Conservation (phyloP, 64 coral and sea anemone genomes). For the Montipora sp. region DNA sequence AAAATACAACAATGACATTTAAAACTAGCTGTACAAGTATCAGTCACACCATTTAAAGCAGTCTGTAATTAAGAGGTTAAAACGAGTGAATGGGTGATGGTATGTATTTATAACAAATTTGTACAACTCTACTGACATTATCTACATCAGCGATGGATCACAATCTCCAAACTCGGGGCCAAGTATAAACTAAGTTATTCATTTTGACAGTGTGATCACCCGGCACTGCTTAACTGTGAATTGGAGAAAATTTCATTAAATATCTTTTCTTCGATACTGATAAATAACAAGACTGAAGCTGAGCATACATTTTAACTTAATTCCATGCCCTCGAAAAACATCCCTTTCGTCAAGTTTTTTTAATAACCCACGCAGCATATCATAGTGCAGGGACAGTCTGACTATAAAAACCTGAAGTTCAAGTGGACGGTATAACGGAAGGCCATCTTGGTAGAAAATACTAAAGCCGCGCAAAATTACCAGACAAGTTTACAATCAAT, state of each 20-base stretch:
- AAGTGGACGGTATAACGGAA: too few species aligned
- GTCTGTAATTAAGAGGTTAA: background rate
- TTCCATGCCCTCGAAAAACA: background rate
- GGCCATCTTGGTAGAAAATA: too few species aligned
- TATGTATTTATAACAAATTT: background rate
- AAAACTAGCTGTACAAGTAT: background rate
- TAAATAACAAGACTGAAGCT: background rate
- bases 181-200: too few species aligned
- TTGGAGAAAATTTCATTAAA: background rate
- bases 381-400: too few species aligned
- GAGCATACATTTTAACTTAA: background rate
- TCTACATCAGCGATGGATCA: background rate
- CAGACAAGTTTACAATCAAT: background rate
- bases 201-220: background rate
- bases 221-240: background rate
- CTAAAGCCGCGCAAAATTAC: too few species aligned
- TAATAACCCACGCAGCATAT: background rate
- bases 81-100: background rate
- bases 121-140: background rate
- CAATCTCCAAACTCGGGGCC: background rate
- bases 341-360: background rate
- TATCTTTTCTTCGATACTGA: background rate
- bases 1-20: background rate
- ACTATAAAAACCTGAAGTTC: too few species aligned
- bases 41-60: background rate